These are phyloP conservation scores for Tauraco hartlaubi DNA, from an alignment of 2,797 vertebrate species.

Conservation along the genomic window DNA sequence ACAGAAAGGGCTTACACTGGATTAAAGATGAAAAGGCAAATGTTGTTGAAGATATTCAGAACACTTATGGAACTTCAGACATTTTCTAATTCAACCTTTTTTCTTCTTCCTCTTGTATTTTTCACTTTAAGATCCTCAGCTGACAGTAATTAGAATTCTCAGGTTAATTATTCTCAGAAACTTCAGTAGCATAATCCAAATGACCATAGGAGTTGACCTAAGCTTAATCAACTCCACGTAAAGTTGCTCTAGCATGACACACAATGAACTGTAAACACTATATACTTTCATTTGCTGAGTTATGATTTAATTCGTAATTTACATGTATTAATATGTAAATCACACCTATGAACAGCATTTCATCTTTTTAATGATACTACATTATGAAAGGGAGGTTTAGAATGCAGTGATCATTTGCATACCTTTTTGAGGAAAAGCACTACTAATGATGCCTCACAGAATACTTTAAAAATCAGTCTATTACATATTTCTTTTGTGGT, in stretches of 20 bases:
- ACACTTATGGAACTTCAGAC: not conserved
- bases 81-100: not conserved
- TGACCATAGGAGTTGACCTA: not conserved
- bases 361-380: not conserved
- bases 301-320: not conserved
- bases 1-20: not conserved
- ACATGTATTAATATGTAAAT: conserved; percentile 36
- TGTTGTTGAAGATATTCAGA: not conserved
- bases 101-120: not conserved
- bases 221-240: not conserved
- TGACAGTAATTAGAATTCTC: not conserved
- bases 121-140: not conserved
- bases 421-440: not conserved
- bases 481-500: not conserved
- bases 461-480: not conserved
- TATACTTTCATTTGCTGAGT: not conserved
- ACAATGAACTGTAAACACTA: not conserved
- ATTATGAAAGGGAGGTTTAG: not conserved
- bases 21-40: not conserved
- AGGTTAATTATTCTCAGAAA: conserved; percentile 21
- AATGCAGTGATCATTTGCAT: not conserved
- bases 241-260: not conserved
- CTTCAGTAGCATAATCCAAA: not conserved
- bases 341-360: not conserved
- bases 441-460: not conserved